phyloP scores from a whole-genome alignment of 2,888 invertebrate genomes.

The Cantharis lateralis region DNA sequence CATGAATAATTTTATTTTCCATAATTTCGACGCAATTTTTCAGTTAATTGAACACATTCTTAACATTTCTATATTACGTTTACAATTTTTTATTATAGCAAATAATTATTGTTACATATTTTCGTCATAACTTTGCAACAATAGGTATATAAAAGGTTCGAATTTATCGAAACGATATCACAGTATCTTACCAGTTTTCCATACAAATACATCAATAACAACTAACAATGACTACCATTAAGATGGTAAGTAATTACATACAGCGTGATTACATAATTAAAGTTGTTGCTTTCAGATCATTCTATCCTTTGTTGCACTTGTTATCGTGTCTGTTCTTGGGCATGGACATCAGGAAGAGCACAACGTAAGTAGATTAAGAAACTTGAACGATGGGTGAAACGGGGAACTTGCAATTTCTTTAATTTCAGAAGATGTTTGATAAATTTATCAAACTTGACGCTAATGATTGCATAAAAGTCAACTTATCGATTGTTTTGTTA shows the following conservation, averaged over 20 bases:
- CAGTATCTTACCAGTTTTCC: neutral
- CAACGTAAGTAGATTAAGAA: neutral
- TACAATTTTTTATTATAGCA: neutral
- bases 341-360: neutral
- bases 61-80: neutral
- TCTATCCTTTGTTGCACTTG: neutral
- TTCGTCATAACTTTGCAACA: neutral
- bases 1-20: constrained; percentile 9
- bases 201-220: neutral
- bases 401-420: neutral
- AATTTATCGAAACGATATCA: neutral
- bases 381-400: neutral
- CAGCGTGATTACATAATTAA: neutral
- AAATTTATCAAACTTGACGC: neutral
- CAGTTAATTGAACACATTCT: neutral
- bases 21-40: constrained; percentile 6
- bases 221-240: neutral
- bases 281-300: neutral
- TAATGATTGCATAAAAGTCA: neutral
- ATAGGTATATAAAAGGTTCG: neutral
- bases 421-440: neutral
- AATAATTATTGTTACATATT: neutral
- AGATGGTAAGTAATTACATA: neutral
- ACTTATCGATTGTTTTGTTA: neutral
- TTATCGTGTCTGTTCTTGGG: neutral